Evolutionary conservation across 2,888 invertebrate species (phyloP).

Genomic region (Amphimallon solstitiale): DNA sequence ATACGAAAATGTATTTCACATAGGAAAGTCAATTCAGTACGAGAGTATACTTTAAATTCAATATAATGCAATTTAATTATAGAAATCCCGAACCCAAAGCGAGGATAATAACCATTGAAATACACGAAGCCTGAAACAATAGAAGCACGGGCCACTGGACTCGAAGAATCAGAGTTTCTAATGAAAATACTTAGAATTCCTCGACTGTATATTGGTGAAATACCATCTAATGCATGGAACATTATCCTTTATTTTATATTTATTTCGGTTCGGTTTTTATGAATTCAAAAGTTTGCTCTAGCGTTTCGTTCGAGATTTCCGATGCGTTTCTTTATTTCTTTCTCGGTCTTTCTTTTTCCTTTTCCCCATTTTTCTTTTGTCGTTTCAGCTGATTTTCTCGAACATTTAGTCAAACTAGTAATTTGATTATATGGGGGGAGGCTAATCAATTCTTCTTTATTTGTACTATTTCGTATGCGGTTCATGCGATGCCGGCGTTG

Average conservation of each 20-base stretch:
- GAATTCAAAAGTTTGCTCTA: slow-evolving; percentile 31
- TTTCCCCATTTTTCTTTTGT: slow-evolving; percentile 35
- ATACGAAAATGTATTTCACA: not conserved
- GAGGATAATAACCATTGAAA: slow-evolving; percentile 47
- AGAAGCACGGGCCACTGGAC: slow-evolving; percentile 51
- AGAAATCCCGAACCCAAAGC: slow-evolving; percentile 23
- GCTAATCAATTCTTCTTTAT: slow-evolving; percentile 44
- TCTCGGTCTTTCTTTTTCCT: slow-evolving; percentile 14
- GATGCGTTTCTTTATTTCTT: slow-evolving; percentile 4
- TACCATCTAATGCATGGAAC: slow-evolving; percentile 35
- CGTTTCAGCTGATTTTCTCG: slow-evolving; percentile 43
- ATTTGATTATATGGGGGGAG: slow-evolving; percentile 44
- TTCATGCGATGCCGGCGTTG: slow-evolving; percentile 37
- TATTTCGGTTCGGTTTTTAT: slow-evolving; percentile 30
- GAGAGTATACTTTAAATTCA: slow-evolving; percentile 35
- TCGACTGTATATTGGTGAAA: slow-evolving; percentile 36
- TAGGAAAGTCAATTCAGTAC: not conserved
- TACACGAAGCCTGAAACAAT: slow-evolving; percentile 50
- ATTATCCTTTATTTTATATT: slow-evolving; percentile 36
- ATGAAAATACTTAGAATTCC: slow-evolving; percentile 52
- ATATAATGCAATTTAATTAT: slow-evolving; percentile 38
- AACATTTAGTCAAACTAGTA: slow-evolving; percentile 45
- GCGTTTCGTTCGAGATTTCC: slow-evolving; percentile 26
- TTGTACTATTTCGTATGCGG: slow-evolving; percentile 42
- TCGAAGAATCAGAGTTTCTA: slow-evolving; percentile 53